phyloP scores from a whole-genome alignment of 2,113 vertebrate genomes.

The Anoplopoma fimbria region DNA sequence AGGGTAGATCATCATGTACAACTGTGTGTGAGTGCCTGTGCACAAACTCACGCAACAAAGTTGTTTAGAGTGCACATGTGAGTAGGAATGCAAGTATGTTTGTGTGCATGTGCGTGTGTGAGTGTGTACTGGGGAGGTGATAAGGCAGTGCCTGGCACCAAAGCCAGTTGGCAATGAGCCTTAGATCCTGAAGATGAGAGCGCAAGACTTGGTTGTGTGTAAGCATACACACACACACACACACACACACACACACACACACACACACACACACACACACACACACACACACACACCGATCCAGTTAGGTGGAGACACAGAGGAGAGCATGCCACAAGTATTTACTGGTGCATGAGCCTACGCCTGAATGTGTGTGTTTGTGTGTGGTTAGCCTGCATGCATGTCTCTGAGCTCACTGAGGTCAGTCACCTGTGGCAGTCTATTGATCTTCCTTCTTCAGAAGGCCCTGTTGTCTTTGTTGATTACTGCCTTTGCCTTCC shows the following conservation, averaged over 20 bases:
- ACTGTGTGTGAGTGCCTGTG: conserved; percentile 73
- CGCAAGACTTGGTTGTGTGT: conserved; percentile 43
- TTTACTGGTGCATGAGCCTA: conserved; percentile 43
- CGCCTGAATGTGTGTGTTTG: conserved; percentile 50
- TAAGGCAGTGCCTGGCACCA: conserved; percentile 90
- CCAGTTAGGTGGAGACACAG: conserved; percentile 52
- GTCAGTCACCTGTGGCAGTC: conserved; percentile 76
- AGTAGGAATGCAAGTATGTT: conserved; percentile 47
- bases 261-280: conserved; percentile 17
- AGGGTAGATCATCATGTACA: conserved; percentile 87
- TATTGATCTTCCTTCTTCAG: conserved; percentile 73
- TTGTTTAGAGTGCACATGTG: conserved; percentile 68
- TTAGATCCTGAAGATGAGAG: conserved; percentile 76
- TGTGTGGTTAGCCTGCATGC: conserved; percentile 56
- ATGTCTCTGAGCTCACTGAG: conserved; percentile 60
- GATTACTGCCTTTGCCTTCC: conserved; percentile 65
- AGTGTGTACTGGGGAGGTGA: conserved; percentile 78
- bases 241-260: conserved; percentile 19
- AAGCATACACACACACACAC: conserved; percentile 5
- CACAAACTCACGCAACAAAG: conserved; percentile 45
- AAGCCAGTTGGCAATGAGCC: conserved; percentile 81
- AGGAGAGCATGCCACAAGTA: conserved; percentile 44
- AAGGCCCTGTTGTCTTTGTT: conserved; percentile 74
- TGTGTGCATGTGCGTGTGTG: conserved; percentile 28
- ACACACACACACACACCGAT: conserved; percentile 26